Conservation (phyloP, 2,797 vertebrate species). For the Coccyzus lansbergi region DNA sequence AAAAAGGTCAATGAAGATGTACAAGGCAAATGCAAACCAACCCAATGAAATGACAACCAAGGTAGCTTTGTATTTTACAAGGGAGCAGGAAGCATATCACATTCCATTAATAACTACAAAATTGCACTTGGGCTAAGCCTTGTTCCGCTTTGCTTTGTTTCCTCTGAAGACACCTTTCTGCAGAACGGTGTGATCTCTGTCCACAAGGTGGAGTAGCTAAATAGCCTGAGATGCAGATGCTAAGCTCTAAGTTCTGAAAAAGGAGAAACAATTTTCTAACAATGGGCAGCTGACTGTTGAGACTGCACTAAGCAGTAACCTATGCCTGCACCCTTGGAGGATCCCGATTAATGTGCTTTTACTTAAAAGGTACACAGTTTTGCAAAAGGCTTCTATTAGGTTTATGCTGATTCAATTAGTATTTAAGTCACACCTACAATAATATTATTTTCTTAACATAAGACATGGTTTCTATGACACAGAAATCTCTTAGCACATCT, state of each 20-base stretch:
- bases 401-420: not conserved
- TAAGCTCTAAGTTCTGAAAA: not conserved
- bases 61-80: not conserved
- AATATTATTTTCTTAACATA: not conserved
- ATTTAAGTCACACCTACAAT: not conserved
- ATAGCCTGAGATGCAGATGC: not conserved
- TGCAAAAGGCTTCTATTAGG: not conserved
- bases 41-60: not conserved
- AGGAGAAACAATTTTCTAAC: not conserved
- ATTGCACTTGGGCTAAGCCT: not conserved
- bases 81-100: not conserved
- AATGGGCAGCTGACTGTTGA: not conserved
- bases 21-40: not conserved
- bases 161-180: not conserved
- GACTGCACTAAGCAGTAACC: not conserved
- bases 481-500: not conserved
- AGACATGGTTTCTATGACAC: not conserved
- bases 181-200: not conserved
- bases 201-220: constrained; percentile 67
- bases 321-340: no score
- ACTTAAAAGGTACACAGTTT: not conserved
- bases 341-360: not conserved
- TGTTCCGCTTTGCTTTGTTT: not conserved
- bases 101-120: not conserved
- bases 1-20: not conserved